Base-by-base conservation (phyloP, 35 echinoderm and acorn worm genomes). In the Heliocidaris erythrogramma region DNA sequence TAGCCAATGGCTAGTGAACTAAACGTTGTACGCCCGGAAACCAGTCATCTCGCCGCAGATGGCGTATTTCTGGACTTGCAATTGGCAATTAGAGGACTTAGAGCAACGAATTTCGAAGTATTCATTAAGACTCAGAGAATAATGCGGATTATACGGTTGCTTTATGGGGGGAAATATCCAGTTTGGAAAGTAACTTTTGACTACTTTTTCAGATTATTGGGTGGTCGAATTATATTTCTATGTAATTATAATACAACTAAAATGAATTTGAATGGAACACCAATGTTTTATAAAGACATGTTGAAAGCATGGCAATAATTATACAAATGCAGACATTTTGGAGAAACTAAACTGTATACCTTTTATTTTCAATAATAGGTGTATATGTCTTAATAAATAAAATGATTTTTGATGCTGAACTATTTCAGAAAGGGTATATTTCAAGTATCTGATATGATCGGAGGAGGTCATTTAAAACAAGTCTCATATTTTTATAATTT, bases 361-460 rank as follows among this genome's bases (percentile, higher is more conserved):
- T 9, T 9, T 86, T 86, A 86, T 86, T 30, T 86, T n/a, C 21
- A n/a, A 32, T n/a, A 32, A 32, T 4, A 86, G 0, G 31, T 86
- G 85, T 32, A 0, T 86, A 30, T 8, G 85, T 86, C 24, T 30
- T 17, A 86, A 9, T 8, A 86, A 53, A 10, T 10, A 8, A 53
- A 50, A 50, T 5, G 9, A 50, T 5, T 7, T 7, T 7, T 85
- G 5, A 85, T 85, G 30, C 16, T 17, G 84, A 85, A 85, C 16
- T 31, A 18, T n/a, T n/a, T n/a, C n/a, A n/a, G n/a, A n/a, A 86
- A 86, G 21, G 85, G 85, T 86, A 86, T 86, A 86, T 9, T 86
- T 86, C 85, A 86, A 86, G 85, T 18, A 86, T 86, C 85, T 14
- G 85, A 86, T 86, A 86, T 86, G 17, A 86, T 86, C 31, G 85